Percentiles rank a stretch among this genome's conserved stretches.
These are phyloP conservation scores for Todus mexicanus DNA, from an alignment of 2,797 vertebrate species.

Conservation along the genomic window DNA sequence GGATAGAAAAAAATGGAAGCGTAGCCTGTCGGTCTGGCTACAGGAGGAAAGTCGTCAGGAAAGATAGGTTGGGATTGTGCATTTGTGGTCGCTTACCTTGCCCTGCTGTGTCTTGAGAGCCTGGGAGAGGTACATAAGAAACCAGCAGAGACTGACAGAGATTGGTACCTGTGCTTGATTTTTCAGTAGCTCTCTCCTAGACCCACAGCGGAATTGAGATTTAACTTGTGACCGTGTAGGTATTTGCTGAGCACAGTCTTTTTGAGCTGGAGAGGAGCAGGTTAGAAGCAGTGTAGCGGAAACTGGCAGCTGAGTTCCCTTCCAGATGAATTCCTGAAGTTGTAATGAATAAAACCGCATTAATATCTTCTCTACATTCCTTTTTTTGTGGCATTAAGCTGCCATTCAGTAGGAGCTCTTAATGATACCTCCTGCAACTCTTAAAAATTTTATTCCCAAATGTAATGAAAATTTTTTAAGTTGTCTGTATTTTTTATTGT, in stretches of 20 bases:
- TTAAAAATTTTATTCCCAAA: background rate
- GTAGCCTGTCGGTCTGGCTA: background rate
- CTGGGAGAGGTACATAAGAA: background rate
- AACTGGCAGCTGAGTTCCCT: background rate
- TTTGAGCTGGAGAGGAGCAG: background rate
- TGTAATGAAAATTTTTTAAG: background rate
- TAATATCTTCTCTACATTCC: background rate
- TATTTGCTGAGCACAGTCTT: background rate
- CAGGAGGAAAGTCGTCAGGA: background rate
- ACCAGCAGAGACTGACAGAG: background rate
- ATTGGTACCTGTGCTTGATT: background rate
- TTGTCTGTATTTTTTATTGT: background rate
- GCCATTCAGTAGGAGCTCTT: background rate
- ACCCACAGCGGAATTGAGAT: background rate
- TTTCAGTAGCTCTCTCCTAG: background rate
- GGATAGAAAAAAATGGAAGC: background rate
- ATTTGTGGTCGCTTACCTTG: background rate
- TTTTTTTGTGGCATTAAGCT: background rate
- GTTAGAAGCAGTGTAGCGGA: background rate
- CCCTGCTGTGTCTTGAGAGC: background rate
- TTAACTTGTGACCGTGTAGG: background rate
- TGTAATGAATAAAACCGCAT: background rate
- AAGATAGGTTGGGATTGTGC: accelerated
- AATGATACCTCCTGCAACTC: background rate
- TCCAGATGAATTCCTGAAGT: background rate